phyloP scores from a whole-genome alignment of 2,888 invertebrate species.

The Leptinotarsa juncta region DNA sequence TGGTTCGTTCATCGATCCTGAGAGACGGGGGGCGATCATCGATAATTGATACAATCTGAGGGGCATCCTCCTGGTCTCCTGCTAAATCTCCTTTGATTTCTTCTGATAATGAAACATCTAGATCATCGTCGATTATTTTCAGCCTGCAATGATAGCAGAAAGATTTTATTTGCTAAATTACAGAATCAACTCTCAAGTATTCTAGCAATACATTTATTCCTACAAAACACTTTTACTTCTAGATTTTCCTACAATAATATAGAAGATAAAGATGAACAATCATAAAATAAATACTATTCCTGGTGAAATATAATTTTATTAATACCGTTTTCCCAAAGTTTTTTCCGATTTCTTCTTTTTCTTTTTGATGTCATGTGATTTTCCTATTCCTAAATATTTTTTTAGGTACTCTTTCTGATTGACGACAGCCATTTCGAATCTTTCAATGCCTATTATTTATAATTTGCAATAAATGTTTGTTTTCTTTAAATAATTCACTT shows the following conservation, averaged over 20 bases:
- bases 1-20: conserved; percentile 60
- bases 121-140: conserved; percentile 88
- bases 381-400: conserved; percentile 78
- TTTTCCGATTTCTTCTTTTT: conserved; percentile 73
- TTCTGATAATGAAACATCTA: conserved; percentile 72
- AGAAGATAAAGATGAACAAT: no score
- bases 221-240: no score
- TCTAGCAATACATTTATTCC: no score
- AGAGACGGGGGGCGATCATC: conserved; percentile 83
- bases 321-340: conserved; percentile 48
- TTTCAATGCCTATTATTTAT: background rate
- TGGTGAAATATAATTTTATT: no score
- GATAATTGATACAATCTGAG: conserved; percentile 87
- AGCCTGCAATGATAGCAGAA: conserved; percentile 67
- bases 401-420: conserved; percentile 84
- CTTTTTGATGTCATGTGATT: conserved; percentile 73
- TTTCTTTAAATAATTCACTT: no score
- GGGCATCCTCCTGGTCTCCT: conserved; percentile 86
- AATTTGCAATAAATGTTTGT: no score
- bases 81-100: conserved; percentile 78
- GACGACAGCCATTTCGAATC: conserved; percentile 65
- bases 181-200: no score
- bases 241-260: no score
- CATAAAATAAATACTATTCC: no score
- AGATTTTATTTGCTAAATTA: no score